Evolutionary conservation across 2,888 invertebrate species (phyloP), one percentile per base, ranked within the genome.

Genomic region (Hypena proboscidalis): DNA sequence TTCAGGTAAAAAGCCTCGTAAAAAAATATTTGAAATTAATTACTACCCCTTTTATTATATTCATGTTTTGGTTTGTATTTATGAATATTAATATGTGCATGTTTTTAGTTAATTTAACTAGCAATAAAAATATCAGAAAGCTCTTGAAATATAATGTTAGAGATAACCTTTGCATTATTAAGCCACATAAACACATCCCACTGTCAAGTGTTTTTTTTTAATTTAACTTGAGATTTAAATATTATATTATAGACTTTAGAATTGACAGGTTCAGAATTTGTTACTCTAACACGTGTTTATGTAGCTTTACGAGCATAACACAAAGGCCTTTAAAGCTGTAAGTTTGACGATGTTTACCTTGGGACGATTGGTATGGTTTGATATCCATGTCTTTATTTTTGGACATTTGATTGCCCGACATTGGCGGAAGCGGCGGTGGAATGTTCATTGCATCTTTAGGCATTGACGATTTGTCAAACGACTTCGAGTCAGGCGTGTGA

Each of bases 331-430:
- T n/a, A 30, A 40, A 40, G 21, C 20, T 17, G 4, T 11, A 25
- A 30, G 19, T 20, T 5, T n/a, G 5, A 23, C 11, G 32, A 40
- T 59, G 48, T 58, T 77, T 83, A 86, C 85, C 85, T 85, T 77
- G 74, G n/a, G 73, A 53, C 10, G 76, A 38, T 37, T 69, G 71
- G 42, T 53, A 56, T 1, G 93, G 92, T 56, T 92, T 92, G 58
- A 92, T 81, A 65, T 94, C 94, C 65, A 57, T 44, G 26, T 70
- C 68, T 3, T 58, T 58, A 6, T 73, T 56, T 31, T 74, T 75
- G 6, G 74, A 77, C 14, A 58, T 25, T 4, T 43, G 26, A 25
- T 40, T 48, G 25, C 26, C 36, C n/a, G 41, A 47, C 33, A 57
- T 45, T 27, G 43, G 54, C 1, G 74, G 68, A 55, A 93, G 72